Evolutionary conservation across 2,113 vertebrate genomes (phyloP).

Genomic region (Nicator chloris): DNA sequence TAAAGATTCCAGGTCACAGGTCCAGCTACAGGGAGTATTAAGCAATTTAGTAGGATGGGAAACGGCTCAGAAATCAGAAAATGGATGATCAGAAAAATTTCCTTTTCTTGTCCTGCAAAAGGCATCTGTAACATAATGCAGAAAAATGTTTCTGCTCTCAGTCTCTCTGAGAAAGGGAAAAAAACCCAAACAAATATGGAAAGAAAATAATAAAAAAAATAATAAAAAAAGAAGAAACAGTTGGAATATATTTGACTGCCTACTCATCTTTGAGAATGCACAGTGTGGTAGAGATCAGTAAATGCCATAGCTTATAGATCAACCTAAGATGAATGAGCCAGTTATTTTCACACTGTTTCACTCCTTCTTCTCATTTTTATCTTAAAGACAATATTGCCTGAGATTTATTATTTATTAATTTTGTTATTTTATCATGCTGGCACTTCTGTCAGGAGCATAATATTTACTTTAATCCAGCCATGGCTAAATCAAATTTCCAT

Average conservation of each 20-base stretch:
- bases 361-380: conserved; percentile 11
- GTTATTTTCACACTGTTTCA: conserved; percentile 9
- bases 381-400: background rate
- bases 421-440: background rate
- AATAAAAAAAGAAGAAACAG: background rate
- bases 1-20: conserved; percentile 66
- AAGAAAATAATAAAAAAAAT: background rate
- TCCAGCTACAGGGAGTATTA: conserved; percentile 48
- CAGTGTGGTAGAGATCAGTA: background rate
- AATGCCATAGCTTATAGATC: conserved; percentile 12
- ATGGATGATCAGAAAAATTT: background rate
- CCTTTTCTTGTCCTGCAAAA: background rate
- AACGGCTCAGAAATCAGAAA: conserved; percentile 32
- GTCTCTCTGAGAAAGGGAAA: background rate
- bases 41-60: conserved; percentile 54
- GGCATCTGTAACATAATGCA: background rate
- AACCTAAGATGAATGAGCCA: conserved; percentile 21
- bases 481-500: background rate
- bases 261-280: background rate
- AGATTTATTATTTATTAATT: background rate
- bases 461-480: background rate
- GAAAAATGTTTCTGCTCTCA: background rate
- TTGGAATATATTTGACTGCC: background rate
- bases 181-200: background rate
- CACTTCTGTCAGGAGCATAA: background rate